Conservation (phyloP, 2,113 vertebrate genomes). For the Anarrhichthys ocellatus region DNA sequence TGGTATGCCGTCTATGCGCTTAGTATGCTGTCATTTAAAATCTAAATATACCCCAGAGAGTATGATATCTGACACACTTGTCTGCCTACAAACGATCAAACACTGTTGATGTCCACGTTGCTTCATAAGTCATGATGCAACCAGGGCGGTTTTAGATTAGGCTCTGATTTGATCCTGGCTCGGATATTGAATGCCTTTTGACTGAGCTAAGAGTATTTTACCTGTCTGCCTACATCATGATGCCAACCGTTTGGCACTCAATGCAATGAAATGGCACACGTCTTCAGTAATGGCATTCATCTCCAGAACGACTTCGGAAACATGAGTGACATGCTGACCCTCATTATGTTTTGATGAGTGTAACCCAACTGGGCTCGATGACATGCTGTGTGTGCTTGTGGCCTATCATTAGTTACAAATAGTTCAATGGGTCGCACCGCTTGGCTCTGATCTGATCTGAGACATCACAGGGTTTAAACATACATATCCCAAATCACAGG, state of each 20-base stretch:
- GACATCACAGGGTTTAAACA: conserved; percentile 53
- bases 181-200: conserved; percentile 26
- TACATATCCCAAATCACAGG: conserved; percentile 32
- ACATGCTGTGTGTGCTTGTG: conserved; percentile 69
- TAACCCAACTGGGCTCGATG: conserved; percentile 62
- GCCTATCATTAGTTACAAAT: conserved; percentile 77
- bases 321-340: conserved; percentile 65
- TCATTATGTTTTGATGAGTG: conserved; percentile 74
- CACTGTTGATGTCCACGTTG: conserved; percentile 49
- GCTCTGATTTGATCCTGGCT: conserved; percentile 38
- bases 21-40: conserved; percentile 60
- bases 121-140: conserved; percentile 58
- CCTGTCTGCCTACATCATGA: conserved; percentile 40
- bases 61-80: conserved; percentile 54
- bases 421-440: conserved; percentile 72
- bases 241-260: conserved; percentile 42
- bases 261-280: conserved; percentile 47
- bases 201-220: conserved; percentile 22
- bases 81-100: conserved; percentile 71
- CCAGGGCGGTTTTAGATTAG: conserved; percentile 63
- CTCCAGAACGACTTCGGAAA: conserved; percentile 55
- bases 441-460: conserved; percentile 56
- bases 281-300: conserved; percentile 55
- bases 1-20: conserved; percentile 64
- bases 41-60: conserved; percentile 67